Conservation (phyloP, 2,113 vertebrate species). For the Mustela nigripes region DNA sequence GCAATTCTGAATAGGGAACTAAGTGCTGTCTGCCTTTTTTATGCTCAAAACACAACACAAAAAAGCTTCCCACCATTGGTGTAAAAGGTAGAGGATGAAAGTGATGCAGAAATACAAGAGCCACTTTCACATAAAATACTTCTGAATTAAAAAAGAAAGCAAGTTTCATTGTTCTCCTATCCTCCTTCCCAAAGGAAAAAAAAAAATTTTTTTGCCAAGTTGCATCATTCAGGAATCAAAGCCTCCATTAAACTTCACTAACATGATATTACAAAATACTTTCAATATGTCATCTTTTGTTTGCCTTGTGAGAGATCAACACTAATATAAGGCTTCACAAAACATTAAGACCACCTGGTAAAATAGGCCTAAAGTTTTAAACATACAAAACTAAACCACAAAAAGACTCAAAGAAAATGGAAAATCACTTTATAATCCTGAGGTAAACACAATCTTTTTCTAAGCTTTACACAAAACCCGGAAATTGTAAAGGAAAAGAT, state of each 20-base stretch:
- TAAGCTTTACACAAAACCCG: not conserved
- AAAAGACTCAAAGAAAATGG: not conserved
- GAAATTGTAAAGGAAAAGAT: not conserved
- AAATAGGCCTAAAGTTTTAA: not conserved
- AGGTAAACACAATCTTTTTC: not conserved
- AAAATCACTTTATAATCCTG: not conserved
- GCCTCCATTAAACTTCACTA: constrained; percentile 6
- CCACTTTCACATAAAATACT: not conserved
- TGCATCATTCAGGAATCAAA: not conserved
- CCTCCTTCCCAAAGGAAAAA: not conserved
- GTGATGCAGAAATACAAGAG: not conserved
- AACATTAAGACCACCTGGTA: not conserved
- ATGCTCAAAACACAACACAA: not conserved
- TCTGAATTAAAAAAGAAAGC: not conserved
- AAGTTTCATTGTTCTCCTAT: not conserved
- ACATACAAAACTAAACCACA: not conserved
- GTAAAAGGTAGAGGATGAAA: not conserved
- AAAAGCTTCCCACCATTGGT: not conserved
- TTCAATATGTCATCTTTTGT: not conserved
- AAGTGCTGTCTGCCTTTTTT: not conserved
- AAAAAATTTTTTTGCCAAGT: not conserved
- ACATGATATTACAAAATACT: not conserved
- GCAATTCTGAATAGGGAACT: not conserved
- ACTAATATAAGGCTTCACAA: not conserved
- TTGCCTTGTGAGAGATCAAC: not conserved